Conservation (phyloP, 2,888 invertebrate species). For the Cataglyphis rosenhaueri region DNA sequence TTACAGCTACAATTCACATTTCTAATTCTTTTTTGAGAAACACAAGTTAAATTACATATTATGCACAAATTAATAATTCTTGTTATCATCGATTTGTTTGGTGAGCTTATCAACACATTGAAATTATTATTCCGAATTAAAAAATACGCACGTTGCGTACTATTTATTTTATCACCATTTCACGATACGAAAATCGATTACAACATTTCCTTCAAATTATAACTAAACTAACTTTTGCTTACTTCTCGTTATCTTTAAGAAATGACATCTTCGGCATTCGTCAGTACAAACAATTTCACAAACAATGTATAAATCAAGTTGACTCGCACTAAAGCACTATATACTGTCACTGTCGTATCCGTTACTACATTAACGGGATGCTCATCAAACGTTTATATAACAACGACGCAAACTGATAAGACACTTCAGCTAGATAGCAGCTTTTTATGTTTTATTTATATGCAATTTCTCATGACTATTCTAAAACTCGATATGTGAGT, state of each 20-base stretch:
- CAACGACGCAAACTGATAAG: conserved; percentile 67
- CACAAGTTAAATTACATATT: not conserved
- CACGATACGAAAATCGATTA: conserved; percentile 47
- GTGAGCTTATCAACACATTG: not conserved
- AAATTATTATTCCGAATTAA: not conserved
- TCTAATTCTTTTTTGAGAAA: not conserved
- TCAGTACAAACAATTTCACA: conserved; percentile 54
- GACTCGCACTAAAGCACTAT: conserved; percentile 49
- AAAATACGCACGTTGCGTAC: not conserved
- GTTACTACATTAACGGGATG: conserved; percentile 64
- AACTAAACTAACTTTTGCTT: conserved; percentile 66
- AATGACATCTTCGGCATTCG: conserved; percentile 66
- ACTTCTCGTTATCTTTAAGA: conserved; percentile 64
- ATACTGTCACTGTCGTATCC: conserved; percentile 50
- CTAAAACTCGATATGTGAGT: not conserved
- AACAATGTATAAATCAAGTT: conserved; percentile 61
- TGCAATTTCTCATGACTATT: conserved; percentile 11
- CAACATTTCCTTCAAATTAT: conserved; percentile 27
- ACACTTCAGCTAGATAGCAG: conserved; percentile 60
- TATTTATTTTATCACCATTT: conserved; percentile 14
- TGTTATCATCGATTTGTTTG: not conserved
- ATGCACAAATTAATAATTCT: not conserved
- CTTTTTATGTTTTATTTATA: conserved; percentile 52
- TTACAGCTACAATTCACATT: not conserved
- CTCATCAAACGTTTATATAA: conserved; percentile 60